These are phyloP conservation scores for Noctua janthe DNA, from an alignment of 2,888 invertebrate species.

Conservation along the genomic window DNA sequence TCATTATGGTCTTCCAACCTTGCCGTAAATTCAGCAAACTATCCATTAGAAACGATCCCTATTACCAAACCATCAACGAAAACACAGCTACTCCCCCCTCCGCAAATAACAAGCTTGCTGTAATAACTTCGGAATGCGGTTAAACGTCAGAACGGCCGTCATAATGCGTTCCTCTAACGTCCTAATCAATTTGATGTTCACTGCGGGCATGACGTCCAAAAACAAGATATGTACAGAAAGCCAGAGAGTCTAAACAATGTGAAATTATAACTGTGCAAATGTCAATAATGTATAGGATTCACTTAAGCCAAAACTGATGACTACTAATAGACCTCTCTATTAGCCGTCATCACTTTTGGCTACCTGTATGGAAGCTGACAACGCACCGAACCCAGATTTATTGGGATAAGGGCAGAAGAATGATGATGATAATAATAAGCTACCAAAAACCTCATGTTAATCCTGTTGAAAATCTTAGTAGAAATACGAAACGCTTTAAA, in stretches of 20 bases:
- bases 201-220: conserved; percentile 28
- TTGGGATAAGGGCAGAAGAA: not conserved
- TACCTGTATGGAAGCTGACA: not conserved
- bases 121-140: conserved; percentile 31
- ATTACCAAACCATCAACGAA: conserved; percentile 10
- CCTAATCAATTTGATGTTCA: conserved; percentile 60
- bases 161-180: conserved; percentile 49
- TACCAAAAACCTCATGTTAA: not conserved
- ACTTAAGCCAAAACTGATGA: not conserved
- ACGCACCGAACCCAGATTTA: no score
- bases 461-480: not conserved
- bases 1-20: not conserved
- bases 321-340: not conserved
- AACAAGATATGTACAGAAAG: conserved; percentile 5
- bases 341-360: no score
- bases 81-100: not conserved
- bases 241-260: not conserved
- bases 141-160: conserved; percentile 35
- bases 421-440: not conserved
- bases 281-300: not conserved
- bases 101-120: conserved; percentile 16
- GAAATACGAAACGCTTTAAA: not conserved
- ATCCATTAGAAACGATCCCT: not conserved
- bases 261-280: not conserved
- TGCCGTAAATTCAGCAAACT: not conserved